phyloP scores from a whole-genome alignment of 2,888 invertebrate genomes.

The Chydorus sphaericus region DNA sequence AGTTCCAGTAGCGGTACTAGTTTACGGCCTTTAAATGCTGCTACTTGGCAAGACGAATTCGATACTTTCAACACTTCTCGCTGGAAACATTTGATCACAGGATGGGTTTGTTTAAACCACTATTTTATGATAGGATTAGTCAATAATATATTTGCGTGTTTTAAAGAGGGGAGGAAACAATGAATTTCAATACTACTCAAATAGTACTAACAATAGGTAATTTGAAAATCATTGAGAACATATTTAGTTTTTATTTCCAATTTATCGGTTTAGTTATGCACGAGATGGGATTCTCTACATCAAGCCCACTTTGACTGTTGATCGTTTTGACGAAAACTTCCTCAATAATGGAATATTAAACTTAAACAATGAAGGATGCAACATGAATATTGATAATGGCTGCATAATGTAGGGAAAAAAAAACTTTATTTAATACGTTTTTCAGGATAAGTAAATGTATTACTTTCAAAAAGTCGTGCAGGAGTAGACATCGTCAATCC shows the following conservation, averaged over 20 bases:
- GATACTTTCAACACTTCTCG: conserved; percentile 18
- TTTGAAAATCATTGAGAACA: neutral
- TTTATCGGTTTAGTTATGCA: conserved; percentile 24
- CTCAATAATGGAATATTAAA: conserved; percentile 19
- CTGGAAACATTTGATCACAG: conserved; percentile 21
- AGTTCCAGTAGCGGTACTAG: no score
- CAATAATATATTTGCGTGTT: neutral
- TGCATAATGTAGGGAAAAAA: conserved; percentile 11
- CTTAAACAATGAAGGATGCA: conserved; percentile 20
- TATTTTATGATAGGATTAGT: conserved; percentile 20
- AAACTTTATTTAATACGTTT: neutral
- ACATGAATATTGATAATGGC: conserved; percentile 22
- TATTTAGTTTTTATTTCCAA: neutral
- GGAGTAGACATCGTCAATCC: conserved; percentile 22
- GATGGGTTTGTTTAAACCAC: no score
- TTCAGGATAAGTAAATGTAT: neutral
- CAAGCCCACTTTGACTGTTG: conserved; percentile 24
- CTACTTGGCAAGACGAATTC: conserved; percentile 21
- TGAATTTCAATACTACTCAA: conserved; percentile 22
- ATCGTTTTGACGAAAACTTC: conserved; percentile 21
- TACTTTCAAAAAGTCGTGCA: neutral
- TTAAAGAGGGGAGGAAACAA: conserved; percentile 20
- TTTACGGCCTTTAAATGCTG: no score
- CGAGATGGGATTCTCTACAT: conserved; percentile 27
- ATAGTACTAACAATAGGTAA: conserved; percentile 21